A percentile compares a stretch with the other conserved stretches of the same genome.
phyloP scores from a whole-genome alignment of 2,888 invertebrate genomes.

The Lithophane leautieri region DNA sequence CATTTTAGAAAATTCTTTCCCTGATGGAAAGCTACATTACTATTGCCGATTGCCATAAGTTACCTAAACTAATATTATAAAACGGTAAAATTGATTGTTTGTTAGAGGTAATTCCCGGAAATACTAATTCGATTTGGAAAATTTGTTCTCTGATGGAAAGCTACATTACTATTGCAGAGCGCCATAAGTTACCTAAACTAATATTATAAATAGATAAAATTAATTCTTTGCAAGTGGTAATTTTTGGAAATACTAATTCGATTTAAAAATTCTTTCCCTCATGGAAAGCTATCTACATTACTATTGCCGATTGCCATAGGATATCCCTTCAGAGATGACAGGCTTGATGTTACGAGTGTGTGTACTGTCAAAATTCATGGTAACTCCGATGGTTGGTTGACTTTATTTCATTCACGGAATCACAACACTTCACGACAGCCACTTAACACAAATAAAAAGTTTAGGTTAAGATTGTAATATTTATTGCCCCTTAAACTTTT shows the following conservation, averaged over 20 bases:
- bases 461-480: slow-evolving; percentile 6
- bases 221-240: too few relatives aligned
- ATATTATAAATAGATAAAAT: too few relatives aligned
- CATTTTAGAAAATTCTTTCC: not conserved
- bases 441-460: not conserved
- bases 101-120: too few relatives aligned
- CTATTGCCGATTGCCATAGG: not conserved
- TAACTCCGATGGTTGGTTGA: not conserved
- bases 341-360: too few relatives aligned
- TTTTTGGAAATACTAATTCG: too few relatives aligned
- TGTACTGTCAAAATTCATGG: not conserved
- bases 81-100: too few relatives aligned
- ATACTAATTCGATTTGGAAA: too few relatives aligned
- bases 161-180: too few relatives aligned
- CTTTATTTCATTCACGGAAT: not conserved
- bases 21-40: not conserved
- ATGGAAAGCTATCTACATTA: too few relatives aligned
- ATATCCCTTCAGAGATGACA: not conserved
- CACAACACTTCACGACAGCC: not conserved
- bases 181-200: not conserved
- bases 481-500: slow-evolving; percentile 7
- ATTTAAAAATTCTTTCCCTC: not conserved
- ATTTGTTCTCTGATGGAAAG: not conserved
- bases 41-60: not conserved
- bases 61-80: too few relatives aligned